Evolutionary conservation across 2,113 vertebrate species (phyloP), one percentile per base, ranked within the genome.

Genomic region (Apeltes quadracus): DNA sequence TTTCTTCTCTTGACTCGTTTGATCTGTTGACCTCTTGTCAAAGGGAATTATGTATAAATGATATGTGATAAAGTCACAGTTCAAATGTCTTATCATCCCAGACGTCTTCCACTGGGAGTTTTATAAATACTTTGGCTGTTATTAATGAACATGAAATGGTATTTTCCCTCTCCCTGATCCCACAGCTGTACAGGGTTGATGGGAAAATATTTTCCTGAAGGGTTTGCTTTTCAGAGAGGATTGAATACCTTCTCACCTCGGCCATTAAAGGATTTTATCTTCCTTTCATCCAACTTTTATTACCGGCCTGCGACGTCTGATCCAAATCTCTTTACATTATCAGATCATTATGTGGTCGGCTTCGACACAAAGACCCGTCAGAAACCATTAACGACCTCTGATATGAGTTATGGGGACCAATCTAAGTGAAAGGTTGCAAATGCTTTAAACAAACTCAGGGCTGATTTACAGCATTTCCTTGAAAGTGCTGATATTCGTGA

Each of bases 171-270:
- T 27, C 46, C 27, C 29, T 41, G 69, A 87, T 87, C 82, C 75
- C 72, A 77, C 70, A 79, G 72, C 68, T 82, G 61, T 68, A 80
- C 23, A 20, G 29, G 48, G 54, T 23, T 72, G 82, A 87, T 83
- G 84, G 83, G 84, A 86, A 89, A 74, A 65, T 54, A 46, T 68
- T 72, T 81, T 76, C 65, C 39, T 43, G 44, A 61, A 57, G 22
- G 38, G 53, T 84, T 67, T 20, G 44, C 65, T 59, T 79, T 90
- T 79, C 79, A 89, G 83, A 82, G 80, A 29, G 84, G 83, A 90
- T 90, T 79, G 84, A 66, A 82, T 69, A 63, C 72, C 84, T 80
- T 86, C 74, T 88, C 56, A 81, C 72, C 27, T 77, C 44, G 34
- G 65, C 75, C 71, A 63, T 82, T 76, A 76, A 61, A 58, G 57